Evolutionary conservation across 2,113 vertebrate genomes (phyloP), one percentile per base, ranked within the genome.

Genomic region (Mesocricetus auratus): DNA sequence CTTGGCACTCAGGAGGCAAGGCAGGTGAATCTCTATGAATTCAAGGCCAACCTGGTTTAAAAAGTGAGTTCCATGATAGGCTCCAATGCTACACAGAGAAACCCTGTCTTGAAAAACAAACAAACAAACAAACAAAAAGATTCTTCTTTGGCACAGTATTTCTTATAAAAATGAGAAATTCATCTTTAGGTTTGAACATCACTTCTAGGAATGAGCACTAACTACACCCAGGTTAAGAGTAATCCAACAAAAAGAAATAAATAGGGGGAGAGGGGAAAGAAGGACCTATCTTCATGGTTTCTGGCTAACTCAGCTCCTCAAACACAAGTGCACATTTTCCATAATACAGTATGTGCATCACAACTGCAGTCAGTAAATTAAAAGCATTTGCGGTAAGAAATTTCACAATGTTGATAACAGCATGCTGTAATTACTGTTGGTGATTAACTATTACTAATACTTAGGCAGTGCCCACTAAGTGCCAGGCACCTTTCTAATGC

Each of bases 401-500:
- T 36, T 82, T 89, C 86, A 78, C 79, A 92, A 73, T 77, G 81
- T 82, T 87, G 16, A 75, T 87, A 69, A 33, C 85, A 79, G 90
- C 86, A 58, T n/a, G 42, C 47, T 90, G 71, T 79, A 79, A 94
- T 89, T 69, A 96, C 39, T 53, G 29, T 62, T 39, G 78, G 47
- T 77, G 79, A 93, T 93, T 73, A 42, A 69, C 31, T 87, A 86
- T 89, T 81, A 81, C 31, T 90, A 92, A 90, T 94, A n/a, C 36
- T 53, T 75, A 91, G 73, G 42, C 50, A 77, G 53, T 39, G 74
- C 62, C 91, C 90, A n/a, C 3, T 69, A 93, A 89, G 60, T 19
- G 15, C 58, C 60, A 81, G 53, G 11, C 50, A 90, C 50, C 33
- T 86, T 89, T 89, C 73, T 95, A 78, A 74, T 60, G 58, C 56